Conservation (phyloP, 2,888 invertebrate genomes). For the Watsonalla cultraria region DNA sequence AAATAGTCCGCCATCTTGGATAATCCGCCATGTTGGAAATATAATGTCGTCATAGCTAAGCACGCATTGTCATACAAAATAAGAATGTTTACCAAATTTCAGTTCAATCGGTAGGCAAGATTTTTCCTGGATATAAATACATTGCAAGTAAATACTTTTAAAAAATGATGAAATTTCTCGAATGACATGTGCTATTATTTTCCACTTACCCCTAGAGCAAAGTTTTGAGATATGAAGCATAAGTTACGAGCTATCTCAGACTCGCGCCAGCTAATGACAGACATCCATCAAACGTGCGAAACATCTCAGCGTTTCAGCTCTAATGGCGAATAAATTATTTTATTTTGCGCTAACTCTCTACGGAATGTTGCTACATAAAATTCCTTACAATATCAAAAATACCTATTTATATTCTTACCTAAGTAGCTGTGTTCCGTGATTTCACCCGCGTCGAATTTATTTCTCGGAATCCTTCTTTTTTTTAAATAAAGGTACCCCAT, state of each 20-base stretch:
- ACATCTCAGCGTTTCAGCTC: neutral
- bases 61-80: too few species aligned
- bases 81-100: too few species aligned
- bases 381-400: neutral
- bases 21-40: too few species aligned
- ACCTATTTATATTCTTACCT: neutral
- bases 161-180: neutral
- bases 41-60: too few species aligned
- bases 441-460: too few species aligned
- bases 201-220: neutral
- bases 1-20: too few species aligned
- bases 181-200: neutral
- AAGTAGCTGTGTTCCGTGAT: too few species aligned
- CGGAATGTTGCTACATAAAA: conserved; percentile 3
- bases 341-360: neutral
- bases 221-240: neutral
- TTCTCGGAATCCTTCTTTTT: too few species aligned
- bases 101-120: too few species aligned
- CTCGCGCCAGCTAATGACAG: neutral
- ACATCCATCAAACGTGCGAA: neutral
- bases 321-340: neutral
- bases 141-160: too few species aligned
- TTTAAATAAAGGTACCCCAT: too few species aligned
- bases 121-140: too few species aligned
- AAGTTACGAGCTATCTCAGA: neutral